These are phyloP conservation scores for Lepidochitona cinerea DNA, from an alignment of 2,888 invertebrate genomes.

Conservation along the genomic window DNA sequence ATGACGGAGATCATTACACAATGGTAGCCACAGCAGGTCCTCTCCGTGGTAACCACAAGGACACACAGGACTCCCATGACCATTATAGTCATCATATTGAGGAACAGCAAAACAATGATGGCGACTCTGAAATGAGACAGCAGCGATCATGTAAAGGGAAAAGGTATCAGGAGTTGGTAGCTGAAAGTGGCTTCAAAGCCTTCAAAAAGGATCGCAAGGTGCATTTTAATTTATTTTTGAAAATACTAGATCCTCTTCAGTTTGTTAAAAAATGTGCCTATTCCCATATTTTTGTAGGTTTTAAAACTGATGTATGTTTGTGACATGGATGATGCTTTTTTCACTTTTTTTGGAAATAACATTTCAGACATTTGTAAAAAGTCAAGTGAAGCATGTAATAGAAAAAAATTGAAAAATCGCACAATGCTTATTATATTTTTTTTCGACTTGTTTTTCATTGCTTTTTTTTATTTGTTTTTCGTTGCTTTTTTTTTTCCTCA, in stretches of 20 bases:
- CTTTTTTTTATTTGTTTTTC: too few species aligned
- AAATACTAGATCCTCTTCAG: too few species aligned
- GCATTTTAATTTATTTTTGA: not conserved
- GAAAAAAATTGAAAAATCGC: too few species aligned
- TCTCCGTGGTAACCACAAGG: slow-evolving; percentile 12
- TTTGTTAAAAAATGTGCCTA: not conserved
- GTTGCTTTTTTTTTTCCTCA: too few species aligned
- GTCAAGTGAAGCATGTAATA: too few species aligned
- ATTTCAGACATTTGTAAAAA: too few species aligned
- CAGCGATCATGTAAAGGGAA: slow-evolving; percentile 57
- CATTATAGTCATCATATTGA: not conserved
- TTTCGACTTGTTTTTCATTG: too few species aligned
- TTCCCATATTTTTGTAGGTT: not conserved
- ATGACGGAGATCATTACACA: slow-evolving; percentile 20
- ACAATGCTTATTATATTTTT: too few species aligned
- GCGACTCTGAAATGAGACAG: slow-evolving; percentile 36
- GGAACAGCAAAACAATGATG: slow-evolving; percentile 21
- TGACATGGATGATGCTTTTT: not conserved
- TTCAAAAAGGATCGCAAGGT: slow-evolving; percentile 29
- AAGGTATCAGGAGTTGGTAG: slow-evolving; percentile 52
- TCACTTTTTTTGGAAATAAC: too few species aligned
- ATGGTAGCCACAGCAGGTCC: slow-evolving; percentile 34
- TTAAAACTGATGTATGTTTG: not conserved
- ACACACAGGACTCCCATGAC: not conserved
- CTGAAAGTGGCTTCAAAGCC: slow-evolving; percentile 40